phyloP scores from a whole-genome alignment of 2,888 invertebrate genomes.

The Margaritifera margaritifera region DNA sequence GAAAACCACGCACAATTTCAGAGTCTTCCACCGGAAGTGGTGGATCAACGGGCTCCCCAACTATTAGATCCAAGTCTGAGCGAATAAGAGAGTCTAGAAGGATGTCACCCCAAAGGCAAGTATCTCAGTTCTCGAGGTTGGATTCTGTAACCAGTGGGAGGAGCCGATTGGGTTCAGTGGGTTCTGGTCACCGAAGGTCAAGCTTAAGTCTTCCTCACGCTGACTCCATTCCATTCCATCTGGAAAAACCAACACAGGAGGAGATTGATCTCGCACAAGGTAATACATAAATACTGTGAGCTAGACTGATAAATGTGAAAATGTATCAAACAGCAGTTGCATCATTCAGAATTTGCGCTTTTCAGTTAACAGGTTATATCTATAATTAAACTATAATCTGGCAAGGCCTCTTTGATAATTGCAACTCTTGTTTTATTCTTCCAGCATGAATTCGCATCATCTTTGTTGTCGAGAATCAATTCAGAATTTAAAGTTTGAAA shows the following conservation, averaged over 20 bases:
- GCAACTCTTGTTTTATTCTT: too few species aligned
- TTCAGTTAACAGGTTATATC: too few species aligned
- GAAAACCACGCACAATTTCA: too few species aligned
- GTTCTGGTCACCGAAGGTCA: slow-evolving; percentile 29
- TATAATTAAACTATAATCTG: too few species aligned
- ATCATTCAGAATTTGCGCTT: too few species aligned
- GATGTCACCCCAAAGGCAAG: slow-evolving; percentile 4
- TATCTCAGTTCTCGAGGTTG: background rate
- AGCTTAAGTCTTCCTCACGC: slow-evolving; percentile 50
- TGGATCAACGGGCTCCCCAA: background rate
- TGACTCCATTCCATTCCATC: slow-evolving; percentile 34
- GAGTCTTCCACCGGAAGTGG: too few species aligned
- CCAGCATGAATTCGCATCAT: too few species aligned
- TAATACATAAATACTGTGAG: slow-evolving; percentile 2
- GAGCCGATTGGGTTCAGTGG: slow-evolving; percentile 2
- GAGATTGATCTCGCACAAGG: slow-evolving; percentile 36
- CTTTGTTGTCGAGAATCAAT: too few species aligned
- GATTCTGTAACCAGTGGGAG: slow-evolving; percentile 9
- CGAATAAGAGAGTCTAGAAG: slow-evolving; percentile 14
- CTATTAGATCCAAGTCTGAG: background rate
- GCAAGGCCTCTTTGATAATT: too few species aligned
- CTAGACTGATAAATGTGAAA: too few species aligned
- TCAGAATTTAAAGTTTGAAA: too few species aligned
- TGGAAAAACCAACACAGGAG: slow-evolving; percentile 31
- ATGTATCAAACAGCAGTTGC: too few species aligned